A percentile compares a stretch with the other conserved stretches of the same genome.
Evolutionary conservation across 2,113 vertebrate species (phyloP).

Genomic region (Nesogale talazaci): DNA sequence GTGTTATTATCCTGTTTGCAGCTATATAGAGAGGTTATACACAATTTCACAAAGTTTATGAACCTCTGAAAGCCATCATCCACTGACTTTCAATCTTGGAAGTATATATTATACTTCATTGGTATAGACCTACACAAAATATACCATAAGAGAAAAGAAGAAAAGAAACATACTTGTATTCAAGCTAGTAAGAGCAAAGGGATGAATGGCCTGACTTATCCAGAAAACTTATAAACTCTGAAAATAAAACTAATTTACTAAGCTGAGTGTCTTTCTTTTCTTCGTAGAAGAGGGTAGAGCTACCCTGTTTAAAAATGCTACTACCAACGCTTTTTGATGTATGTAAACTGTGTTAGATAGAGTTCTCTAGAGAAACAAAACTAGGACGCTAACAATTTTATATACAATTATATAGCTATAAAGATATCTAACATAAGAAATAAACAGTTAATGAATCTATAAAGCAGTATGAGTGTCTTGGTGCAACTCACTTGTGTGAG

Average conservation of each 20-base stretch:
- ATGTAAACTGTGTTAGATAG: too few relatives aligned
- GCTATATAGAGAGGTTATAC: background rate
- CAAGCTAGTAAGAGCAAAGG: background rate
- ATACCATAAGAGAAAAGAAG: background rate
- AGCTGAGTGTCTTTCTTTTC: background rate
- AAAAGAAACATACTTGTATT: background rate
- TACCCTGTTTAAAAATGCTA: background rate
- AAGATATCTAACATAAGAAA: too few relatives aligned
- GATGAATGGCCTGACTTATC: background rate
- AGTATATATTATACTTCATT: background rate
- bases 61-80: background rate
- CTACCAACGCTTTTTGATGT: background rate
- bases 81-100: background rate
- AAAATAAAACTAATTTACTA: background rate
- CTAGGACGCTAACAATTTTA: too few relatives aligned
- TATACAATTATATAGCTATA: too few relatives aligned
- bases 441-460: too few relatives aligned
- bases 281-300: background rate
- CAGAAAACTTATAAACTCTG: slow-evolving; percentile 7
- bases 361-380: too few relatives aligned
- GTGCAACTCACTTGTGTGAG: too few relatives aligned
- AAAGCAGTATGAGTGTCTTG: too few relatives aligned
- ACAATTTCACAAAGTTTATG: background rate
- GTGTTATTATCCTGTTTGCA: background rate
- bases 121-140: too few relatives aligned